Percentiles rank a stretch among this genome's conserved stretches.
These are phyloP conservation scores for Vidua macroura DNA, from an alignment of 2,113 vertebrate genomes.

Conservation along the genomic window DNA sequence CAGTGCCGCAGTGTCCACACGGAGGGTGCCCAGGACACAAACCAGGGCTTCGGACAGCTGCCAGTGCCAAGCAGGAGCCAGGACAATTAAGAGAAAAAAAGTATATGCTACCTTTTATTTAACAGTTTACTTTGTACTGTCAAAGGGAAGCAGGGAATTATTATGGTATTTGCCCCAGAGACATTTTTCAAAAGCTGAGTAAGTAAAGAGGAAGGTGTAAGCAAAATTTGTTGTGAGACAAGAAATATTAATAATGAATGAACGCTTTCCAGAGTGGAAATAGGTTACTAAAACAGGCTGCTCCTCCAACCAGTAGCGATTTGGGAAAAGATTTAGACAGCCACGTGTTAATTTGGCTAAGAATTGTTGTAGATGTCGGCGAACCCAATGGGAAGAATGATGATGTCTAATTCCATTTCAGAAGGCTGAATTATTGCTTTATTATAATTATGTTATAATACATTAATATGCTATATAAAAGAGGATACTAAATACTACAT, in stretches of 20 bases:
- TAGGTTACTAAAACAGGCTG: neutral
- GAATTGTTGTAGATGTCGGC: no score
- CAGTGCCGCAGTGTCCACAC: accelerated
- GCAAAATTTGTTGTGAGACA: neutral
- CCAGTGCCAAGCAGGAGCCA: neutral
- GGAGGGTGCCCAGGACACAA: accelerated
- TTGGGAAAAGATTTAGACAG: neutral
- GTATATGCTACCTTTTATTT: neutral
- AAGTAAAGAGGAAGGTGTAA: neutral
- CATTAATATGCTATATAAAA: no score
- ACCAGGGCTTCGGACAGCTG: neutral
- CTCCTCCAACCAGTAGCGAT: neutral
- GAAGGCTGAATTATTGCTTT: no score
- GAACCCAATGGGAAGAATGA: no score
- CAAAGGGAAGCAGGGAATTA: neutral
- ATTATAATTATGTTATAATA: no score
- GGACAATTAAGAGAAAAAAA: neutral
- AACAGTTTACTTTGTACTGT: neutral
- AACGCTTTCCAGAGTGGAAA: neutral
- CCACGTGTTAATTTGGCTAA: neutral
- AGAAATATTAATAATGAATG: neutral
- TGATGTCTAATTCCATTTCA: no score
- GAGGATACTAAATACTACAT: no score
- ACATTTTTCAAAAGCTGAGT: neutral
- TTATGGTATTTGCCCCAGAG: neutral